Conservation (phyloP, 1,140 invertebrate genomes). For the Lucilia sericata region DNA sequence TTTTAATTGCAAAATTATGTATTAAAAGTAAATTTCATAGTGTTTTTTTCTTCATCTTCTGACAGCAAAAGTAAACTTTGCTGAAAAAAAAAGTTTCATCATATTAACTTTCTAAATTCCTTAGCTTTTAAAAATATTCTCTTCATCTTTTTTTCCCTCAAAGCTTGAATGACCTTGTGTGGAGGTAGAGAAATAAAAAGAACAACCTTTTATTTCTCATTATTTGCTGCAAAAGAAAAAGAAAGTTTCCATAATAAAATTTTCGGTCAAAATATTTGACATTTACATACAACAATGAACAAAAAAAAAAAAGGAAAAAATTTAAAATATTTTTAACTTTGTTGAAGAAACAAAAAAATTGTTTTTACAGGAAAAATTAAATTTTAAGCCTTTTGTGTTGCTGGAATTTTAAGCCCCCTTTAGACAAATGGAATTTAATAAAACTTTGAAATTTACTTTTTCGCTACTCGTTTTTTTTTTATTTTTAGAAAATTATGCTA, state of each 20-base stretch:
- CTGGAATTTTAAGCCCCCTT: not conserved
- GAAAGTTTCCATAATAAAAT: not conserved
- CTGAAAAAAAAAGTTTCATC: not conserved
- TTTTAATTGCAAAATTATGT: not conserved
- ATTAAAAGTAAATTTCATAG: not conserved
- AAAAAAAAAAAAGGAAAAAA: not conserved
- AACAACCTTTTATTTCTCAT: not conserved
- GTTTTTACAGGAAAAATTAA: too few relatives aligned
- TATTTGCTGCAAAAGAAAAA: not conserved
- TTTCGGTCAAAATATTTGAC: not conserved
- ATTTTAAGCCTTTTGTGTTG: too few relatives aligned
- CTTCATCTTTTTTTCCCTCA: not conserved
- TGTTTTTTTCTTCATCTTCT: not conserved
- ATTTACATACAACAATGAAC: not conserved
- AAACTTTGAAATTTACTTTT: not conserved
- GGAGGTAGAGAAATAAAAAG: not conserved
- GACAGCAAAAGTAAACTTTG: not conserved
- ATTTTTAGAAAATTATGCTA: not conserved
- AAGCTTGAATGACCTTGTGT: not conserved
- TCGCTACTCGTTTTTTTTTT: not conserved
- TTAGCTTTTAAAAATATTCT: not conserved
- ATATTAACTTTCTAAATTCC: not conserved
- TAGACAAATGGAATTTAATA: not conserved
- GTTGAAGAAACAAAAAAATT: not conserved
- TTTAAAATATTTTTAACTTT: not conserved